Percentiles rank a stretch among this genome's conserved stretches.
phyloP scores from a whole-genome alignment of 2,113 vertebrate genomes.

The Acrocephalus arundinaceus region DNA sequence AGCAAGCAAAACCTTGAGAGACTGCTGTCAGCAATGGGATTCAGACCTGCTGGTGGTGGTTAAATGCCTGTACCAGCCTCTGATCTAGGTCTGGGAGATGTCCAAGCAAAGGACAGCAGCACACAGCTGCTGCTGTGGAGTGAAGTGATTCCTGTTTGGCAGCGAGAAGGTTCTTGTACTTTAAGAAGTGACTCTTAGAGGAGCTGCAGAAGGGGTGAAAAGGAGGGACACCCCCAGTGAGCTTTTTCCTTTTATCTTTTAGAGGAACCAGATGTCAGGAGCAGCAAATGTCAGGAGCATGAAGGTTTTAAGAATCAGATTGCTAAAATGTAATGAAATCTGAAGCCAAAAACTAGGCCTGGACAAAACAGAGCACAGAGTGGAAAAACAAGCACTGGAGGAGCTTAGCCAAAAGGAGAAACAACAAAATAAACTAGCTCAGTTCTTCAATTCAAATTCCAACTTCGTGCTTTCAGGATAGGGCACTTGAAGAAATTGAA shows the following conservation, averaged over 20 bases:
- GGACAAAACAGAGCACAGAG: neutral
- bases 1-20: neutral
- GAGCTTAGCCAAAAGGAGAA: neutral
- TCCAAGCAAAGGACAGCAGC: neutral
- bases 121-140: neutral
- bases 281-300: neutral
- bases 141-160: neutral
- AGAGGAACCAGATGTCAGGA: conserved; percentile 13
- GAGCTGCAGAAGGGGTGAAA: neutral
- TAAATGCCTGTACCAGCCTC: neutral
- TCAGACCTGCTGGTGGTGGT: neutral
- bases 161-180: neutral
- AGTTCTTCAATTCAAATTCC: conserved; percentile 5
- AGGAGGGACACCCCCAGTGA: neutral
- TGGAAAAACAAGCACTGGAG: conserved; percentile 6
- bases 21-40: neutral
- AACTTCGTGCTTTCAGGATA: neutral
- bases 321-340: neutral
- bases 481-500: neutral
- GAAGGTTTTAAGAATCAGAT: neutral
- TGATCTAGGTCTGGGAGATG: neutral
- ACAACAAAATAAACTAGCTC: neutral
- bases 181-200: neutral
- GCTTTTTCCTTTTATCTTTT: conserved; percentile 18
- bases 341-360: conserved; percentile 10